A percentile compares a stretch with the other conserved stretches of the same genome.
phyloP scores from a whole-genome alignment of 1,140 invertebrate genomes.

The Panagrolaimus sp. region DNA sequence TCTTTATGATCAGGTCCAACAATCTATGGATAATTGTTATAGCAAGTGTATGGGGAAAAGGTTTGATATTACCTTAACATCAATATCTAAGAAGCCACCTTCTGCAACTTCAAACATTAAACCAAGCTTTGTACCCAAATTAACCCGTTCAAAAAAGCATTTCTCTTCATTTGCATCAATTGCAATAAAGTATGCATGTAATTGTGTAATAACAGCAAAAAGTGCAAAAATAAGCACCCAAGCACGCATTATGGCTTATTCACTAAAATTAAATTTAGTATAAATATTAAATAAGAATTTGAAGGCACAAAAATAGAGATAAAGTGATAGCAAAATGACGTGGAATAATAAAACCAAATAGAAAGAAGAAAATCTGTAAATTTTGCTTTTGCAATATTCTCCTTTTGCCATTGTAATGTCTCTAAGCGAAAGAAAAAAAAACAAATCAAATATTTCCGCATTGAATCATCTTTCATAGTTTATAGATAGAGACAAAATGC shows the following conservation, averaged over 20 bases:
- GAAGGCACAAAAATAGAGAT: no score
- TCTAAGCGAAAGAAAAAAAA: no score
- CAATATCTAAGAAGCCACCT: conserved; percentile 97
- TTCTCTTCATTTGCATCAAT: conserved; percentile 76
- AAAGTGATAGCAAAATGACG: conserved; percentile 3
- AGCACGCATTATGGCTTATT: not conserved
- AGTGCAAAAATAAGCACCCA: not conserved
- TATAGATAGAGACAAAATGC: no score
- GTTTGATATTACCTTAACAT: conserved; percentile 71
- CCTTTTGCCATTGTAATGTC: no score
- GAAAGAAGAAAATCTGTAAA: not conserved
- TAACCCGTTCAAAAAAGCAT: conserved; percentile 80
- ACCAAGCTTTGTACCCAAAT: conserved; percentile 66
- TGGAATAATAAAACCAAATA: conserved; percentile 8
- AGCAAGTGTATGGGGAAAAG: conserved; percentile 4
- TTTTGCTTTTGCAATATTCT: no score
- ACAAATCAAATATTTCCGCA: no score
- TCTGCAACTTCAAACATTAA: conserved; percentile 90
- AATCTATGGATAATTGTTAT: conserved; percentile 63
- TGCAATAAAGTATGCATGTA: conserved; percentile 34
- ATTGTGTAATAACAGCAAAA: not conserved
- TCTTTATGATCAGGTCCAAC: conserved; percentile 80
- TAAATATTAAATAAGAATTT: no score
- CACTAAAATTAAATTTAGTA: no score
- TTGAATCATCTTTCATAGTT: no score